A percentile compares a stretch with the other conserved stretches of the same genome.
These are phyloP conservation scores for Drosophila rellima DNA, from an alignment of 2,888 invertebrate genomes.

Conservation along the genomic window DNA sequence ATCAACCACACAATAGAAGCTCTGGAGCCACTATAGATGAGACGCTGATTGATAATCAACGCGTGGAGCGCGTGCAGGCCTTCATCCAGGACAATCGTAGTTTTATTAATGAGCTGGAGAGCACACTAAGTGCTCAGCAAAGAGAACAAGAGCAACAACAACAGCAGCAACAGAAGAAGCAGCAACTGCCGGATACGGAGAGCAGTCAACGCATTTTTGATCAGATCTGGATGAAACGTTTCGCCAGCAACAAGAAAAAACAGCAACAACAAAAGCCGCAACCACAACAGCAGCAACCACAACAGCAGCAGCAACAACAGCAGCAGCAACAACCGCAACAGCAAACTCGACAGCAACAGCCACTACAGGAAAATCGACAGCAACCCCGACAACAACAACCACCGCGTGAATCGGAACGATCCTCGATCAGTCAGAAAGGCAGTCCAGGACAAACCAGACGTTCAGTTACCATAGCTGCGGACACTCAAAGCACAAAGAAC, in stretches of 20 bases:
- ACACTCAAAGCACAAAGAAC: not conserved
- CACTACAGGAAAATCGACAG: not conserved
- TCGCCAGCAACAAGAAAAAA: constrained; percentile 11
- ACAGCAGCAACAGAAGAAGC: constrained; percentile 8
- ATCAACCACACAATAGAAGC: constrained; percentile 84
- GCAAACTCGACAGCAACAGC: not conserved
- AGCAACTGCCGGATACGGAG: constrained; percentile 38
- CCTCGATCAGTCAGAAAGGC: constrained; percentile 1
- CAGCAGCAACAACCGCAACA: not conserved
- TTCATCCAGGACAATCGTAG: constrained; percentile 84
- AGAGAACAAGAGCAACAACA: constrained; percentile 29
- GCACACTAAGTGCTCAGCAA: constrained; percentile 66
- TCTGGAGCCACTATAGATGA: constrained; percentile 35
- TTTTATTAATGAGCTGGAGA: constrained; percentile 83
- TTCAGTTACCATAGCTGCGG: not conserved
- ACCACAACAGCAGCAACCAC: not conserved
- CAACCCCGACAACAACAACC: not conserved
- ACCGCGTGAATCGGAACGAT: constrained; percentile 9
- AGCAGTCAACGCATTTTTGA: constrained; percentile 65
- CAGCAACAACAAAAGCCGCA: not conserved
- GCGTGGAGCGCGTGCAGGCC: constrained; percentile 75
- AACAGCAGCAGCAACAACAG: not conserved
- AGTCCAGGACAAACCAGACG: not conserved
- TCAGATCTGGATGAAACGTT: constrained; percentile 76
- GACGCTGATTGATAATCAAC: constrained; percentile 41